Evolutionary conservation across 1,140 invertebrate genomes (phyloP).

Genomic region (Panagrolaimus sp.): DNA sequence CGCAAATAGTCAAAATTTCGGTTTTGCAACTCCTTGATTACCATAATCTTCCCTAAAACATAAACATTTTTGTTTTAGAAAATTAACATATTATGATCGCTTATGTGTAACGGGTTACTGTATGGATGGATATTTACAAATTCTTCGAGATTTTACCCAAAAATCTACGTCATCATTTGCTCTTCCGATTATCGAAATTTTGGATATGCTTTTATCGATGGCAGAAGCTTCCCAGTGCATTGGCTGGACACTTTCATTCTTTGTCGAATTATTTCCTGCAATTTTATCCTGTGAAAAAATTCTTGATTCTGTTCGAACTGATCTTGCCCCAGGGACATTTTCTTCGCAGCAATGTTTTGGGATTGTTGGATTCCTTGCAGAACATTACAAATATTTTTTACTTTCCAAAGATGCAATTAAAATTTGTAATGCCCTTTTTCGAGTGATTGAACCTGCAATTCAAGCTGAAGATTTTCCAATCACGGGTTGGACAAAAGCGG

Average conservation of each 20-base stretch:
- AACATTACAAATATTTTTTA: slow-evolving; percentile 44
- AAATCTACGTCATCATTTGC: slow-evolving; percentile 4
- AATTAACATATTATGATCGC: slow-evolving; percentile 43
- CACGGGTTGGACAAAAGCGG: slow-evolving; percentile 36
- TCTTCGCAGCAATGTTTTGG: slow-evolving; percentile 39
- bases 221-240: slow-evolving; percentile 29
- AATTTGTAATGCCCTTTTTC: slow-evolving; percentile 38
- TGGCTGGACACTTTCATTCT: not conserved
- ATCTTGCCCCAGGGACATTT: slow-evolving; percentile 39
- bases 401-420: slow-evolving; percentile 33
- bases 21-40: too few species aligned
- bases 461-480: slow-evolving; percentile 21
- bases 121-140: slow-evolving; percentile 39
- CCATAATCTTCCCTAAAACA: too few species aligned
- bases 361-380: slow-evolving; percentile 30
- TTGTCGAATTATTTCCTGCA: slow-evolving; percentile 28
- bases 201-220: slow-evolving; percentile 42
- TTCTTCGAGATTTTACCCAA: slow-evolving; percentile 32
- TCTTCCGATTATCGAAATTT: slow-evolving; percentile 33
- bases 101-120: slow-evolving; percentile 42
- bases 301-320: slow-evolving; percentile 30
- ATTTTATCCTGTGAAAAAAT: slow-evolving; percentile 31
- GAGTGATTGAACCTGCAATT: slow-evolving; percentile 30
- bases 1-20: too few species aligned
- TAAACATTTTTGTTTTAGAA: slow-evolving; percentile 1